Evolutionary conservation across 2,888 invertebrate species (phyloP), one percentile per base, ranked within the genome.

Genomic region (Amphipoea oculea): DNA sequence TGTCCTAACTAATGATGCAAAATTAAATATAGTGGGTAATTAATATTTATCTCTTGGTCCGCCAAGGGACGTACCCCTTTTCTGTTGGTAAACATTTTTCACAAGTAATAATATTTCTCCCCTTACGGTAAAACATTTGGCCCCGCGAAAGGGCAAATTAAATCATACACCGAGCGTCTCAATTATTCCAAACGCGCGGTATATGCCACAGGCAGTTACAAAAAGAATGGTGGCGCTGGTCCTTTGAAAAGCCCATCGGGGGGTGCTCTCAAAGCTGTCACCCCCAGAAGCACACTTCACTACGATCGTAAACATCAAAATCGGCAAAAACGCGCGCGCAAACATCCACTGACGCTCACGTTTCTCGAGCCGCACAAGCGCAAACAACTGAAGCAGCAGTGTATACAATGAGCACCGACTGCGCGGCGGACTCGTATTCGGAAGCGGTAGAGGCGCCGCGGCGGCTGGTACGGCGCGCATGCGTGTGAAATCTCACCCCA

Each of bases 211-310:
- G 92, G 93, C 94, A 94, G 94, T 92, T 93, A 94, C 93, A 96
- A 95, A 96, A 96, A 95, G 94, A 95, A 96, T 94, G 92, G 93
- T 93, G 93, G 92, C 92, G 94, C 93, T 95, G 94, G 95, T 96
- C 95, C 96, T 96, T 96, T 96, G 95, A 96, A 96, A 96, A 92
- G 93, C 95, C 93, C 94, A 95, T 94, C 94, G 94, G 96, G 94
- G 93, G 95, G 95, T 89, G 93, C 94, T 95, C 95, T 96, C 94
- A 94, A 95, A 95, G 93, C 96, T 96, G 96, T 96, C 96, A 96
- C 93, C 95, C 95, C 93, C 96, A 96, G 96, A 94, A 94, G 94
- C 91, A 93, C 91, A 91, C 93, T 94, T 92, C 90, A 94, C 95
- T 92, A 93, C 89, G 90, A 93, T 89, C 92, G 92, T 91, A 94